Evolutionary conservation across 53 echinoderm and acorn worm species (phyloP).

Genomic region (Stichopus horrens): DNA sequence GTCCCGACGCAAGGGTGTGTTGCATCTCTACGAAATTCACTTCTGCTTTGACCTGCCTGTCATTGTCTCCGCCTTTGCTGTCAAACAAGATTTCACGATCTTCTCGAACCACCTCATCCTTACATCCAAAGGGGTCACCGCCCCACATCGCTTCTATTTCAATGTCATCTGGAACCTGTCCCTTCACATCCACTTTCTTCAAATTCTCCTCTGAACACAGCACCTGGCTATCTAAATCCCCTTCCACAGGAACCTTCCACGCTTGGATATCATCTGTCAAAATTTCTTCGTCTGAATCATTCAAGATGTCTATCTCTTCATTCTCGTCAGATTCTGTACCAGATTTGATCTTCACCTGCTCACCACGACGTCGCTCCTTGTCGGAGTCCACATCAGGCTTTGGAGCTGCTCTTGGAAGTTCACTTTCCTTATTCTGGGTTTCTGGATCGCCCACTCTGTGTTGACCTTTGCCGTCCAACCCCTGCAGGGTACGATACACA

Average conservation of each 20-base stretch:
- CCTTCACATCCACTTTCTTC: no score
- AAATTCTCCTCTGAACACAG: no score
- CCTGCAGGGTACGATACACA: background rate
- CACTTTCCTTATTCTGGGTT: slow-evolving; percentile 6
- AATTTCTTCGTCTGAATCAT: slow-evolving; percentile 7
- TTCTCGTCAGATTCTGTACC: slow-evolving; percentile 10
- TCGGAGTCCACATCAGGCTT: background rate
- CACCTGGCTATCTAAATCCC: no score
- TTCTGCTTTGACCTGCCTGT: background rate
- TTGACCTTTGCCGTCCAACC: background rate
- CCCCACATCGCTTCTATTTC: no score
- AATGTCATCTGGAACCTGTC: no score
- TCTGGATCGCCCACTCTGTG: background rate
- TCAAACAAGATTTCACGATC: no score
- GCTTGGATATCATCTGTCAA: background rate
- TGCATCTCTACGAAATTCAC: background rate
- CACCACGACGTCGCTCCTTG: background rate
- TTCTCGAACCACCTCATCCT: no score
- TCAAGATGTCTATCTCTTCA: slow-evolving; percentile 16
- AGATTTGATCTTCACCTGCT: slow-evolving; percentile 12
- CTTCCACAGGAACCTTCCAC: no score
- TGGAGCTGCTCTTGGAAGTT: background rate
- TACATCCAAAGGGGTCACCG: no score
- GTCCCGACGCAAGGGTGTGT: background rate
- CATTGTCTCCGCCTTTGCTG: background rate